Evolutionary conservation across 1,140 invertebrate genomes (phyloP), one percentile per base, ranked within the genome.

Genomic region (Drosophila melanica): DNA sequence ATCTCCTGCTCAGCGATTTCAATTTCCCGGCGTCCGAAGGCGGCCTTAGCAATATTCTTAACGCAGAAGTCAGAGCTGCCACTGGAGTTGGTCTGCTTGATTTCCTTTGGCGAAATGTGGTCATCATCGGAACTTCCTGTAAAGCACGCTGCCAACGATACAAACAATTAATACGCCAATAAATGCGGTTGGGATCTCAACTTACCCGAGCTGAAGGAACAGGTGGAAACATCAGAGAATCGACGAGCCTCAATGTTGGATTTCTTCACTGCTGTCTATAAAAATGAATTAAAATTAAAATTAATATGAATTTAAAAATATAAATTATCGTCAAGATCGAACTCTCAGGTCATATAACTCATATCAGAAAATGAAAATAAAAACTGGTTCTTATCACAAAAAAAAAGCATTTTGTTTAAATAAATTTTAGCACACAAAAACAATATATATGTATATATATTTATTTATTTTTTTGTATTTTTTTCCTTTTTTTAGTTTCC

Each of bases 1-100:
- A 99, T 99, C 94, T 99, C 98, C 95, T 99, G 98, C 90, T 99
- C 98, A 1, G 98, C 98, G 75, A 99, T 99, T 92, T 99, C 98
- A 77, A 99, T 99, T 93, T 99, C 98, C 97, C 89, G 64, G 1
- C 90, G 69, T 1, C 90, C 90, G 93, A 98, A 99, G 0, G 96
- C 96, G 81, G 97, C 95, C 89, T 98, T 97, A 48, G 96, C 95
- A 48, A 99, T 97, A 91, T 97, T 98, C 57, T 96, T 94, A 1
- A 98, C 96, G 91, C 97, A 98, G 92, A 98, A 98, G 90, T 98
- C 97, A 0, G 93, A 93, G 75, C 94, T 95, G 8, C 96, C 96
- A 60, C 93, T 94, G 1, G 95, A 94, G 77, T 95, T 97, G 80
- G 94, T 95, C 93, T 98, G 96, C 27, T 93, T 92, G 87, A 97